Evolutionary conservation across 2,113 vertebrate species (phyloP).

Genomic region (Epinephelus fuscoguttatus): DNA sequence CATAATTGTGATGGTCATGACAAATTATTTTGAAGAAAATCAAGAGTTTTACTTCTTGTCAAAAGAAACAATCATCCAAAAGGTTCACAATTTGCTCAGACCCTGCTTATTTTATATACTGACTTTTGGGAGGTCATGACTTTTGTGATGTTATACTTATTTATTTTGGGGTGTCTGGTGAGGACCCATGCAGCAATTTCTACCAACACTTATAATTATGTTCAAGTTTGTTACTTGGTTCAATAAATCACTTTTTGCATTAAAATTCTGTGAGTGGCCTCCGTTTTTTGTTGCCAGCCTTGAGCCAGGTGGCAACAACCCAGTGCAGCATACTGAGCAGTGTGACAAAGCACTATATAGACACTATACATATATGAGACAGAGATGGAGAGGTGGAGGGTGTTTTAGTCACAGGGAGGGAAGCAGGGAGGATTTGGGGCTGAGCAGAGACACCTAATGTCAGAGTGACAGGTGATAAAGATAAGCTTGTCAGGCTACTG

Average conservation of each 20-base stretch:
- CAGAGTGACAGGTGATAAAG: slow-evolving; percentile 76
- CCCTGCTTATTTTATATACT: no score
- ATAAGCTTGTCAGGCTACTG: slow-evolving; percentile 69
- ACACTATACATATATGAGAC: slow-evolving; percentile 1
- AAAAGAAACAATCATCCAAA: no score
- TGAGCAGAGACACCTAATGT: slow-evolving; percentile 61
- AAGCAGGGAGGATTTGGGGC: slow-evolving; percentile 38
- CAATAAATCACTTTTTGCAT: neutral
- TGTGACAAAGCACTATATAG: neutral
- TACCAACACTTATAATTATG: neutral
- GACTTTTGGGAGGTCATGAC: neutral
- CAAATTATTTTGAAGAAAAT: no score
- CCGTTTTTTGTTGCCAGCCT: neutral
- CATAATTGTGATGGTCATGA: no score
- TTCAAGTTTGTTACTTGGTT: neutral
- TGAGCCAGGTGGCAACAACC: neutral
- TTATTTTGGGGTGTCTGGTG: neutral
- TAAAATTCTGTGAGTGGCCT: neutral
- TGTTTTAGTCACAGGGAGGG: slow-evolving; percentile 16
- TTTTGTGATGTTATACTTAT: neutral
- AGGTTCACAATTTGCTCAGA: no score
- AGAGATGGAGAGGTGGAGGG: slow-evolving; percentile 11
- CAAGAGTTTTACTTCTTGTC: no score
- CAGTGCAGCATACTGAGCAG: neutral
- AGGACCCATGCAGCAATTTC: neutral